A percentile compares a stretch with the other conserved stretches of the same genome.
Evolutionary conservation across 1,140 invertebrate genomes (phyloP).

Genomic region (Diabrotica undecimpunctata): DNA sequence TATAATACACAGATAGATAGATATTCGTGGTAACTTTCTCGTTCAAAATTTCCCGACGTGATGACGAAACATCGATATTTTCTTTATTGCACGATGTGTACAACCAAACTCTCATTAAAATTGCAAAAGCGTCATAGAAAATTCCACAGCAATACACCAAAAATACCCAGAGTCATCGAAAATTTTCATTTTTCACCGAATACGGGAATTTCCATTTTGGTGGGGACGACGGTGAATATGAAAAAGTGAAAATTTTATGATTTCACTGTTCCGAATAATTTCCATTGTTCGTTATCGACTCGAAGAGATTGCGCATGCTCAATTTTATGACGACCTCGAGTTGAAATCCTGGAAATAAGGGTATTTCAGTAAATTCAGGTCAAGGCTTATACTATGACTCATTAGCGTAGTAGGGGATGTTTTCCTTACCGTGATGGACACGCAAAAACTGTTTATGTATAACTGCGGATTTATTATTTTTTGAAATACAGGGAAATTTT

Average conservation of each 20-base stretch:
- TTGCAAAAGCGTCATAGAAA: neutral
- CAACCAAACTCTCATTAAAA: neutral
- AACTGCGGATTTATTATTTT: no score
- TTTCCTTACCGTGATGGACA: no score
- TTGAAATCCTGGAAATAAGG: slow-evolving; percentile 1
- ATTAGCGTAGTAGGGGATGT: neutral
- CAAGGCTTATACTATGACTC: neutral
- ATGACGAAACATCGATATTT: neutral
- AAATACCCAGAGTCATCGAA: neutral
- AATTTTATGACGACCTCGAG: neutral
- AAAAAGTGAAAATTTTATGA: neutral
- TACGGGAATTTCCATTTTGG: neutral
- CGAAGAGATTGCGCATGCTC: neutral
- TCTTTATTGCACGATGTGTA: neutral
- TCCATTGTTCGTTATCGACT: neutral
- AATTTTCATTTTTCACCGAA: neutral
- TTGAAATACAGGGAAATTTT: no score
- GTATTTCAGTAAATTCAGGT: slow-evolving; percentile 1
- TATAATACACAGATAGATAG: no score
- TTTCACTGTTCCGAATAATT: neutral
- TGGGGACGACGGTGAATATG: neutral
- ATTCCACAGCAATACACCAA: neutral
- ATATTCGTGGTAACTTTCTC: neutral
- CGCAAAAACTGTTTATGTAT: no score
- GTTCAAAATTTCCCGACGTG: neutral